Evolutionary conservation across 2,113 vertebrate species (phyloP), one percentile per base, ranked within the genome.

Genomic region (Epinephelus lanceolatus): DNA sequence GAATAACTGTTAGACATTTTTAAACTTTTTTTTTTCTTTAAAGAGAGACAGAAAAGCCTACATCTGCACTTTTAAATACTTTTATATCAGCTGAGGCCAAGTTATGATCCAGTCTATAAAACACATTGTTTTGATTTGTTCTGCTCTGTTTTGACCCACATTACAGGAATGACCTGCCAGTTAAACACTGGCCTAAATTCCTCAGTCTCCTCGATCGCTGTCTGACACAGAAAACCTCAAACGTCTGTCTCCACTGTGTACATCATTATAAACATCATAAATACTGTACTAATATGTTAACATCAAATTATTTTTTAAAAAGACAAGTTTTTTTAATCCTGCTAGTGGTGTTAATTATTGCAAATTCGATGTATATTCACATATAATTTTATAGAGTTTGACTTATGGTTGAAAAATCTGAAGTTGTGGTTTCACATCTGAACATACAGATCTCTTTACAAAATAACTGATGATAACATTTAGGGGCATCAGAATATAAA

Each of bases 121-220:
- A 53, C 65, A 78, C 70, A 71, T 75, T 85, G 78, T 69, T 66
- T 9, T 69, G 60, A 84, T 74, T 59, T n/a, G 1, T 69, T 23
- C 23, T 30, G 15, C 57, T 45, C 66, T 5, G 15, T 77, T 74
- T 40, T 71, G 69, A 27, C 73, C 68, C 23, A 81, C 45, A 78
- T 81, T 27, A 6, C n/a, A 7, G 23, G 8, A 21, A 47, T 30
- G 65, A 57, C 21, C 56, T 0, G 55, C 68, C 42, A 68, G 2
- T 71, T 25, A 17, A 25, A 76, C 1, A 23, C 55, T 73, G 56
- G 12, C 51, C 82, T 55, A 52, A 27, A 59, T 84, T 15, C 12
- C 33, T 37, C 33, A 1, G 7, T 60, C 21, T 15, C 12, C 33
- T 37, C 33, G 6, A 37, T 60, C 21, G 60, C 45, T 25, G 2